phyloP scores from a whole-genome alignment of 2,797 vertebrate species.

The Melanotaenia nigrans region DNA sequence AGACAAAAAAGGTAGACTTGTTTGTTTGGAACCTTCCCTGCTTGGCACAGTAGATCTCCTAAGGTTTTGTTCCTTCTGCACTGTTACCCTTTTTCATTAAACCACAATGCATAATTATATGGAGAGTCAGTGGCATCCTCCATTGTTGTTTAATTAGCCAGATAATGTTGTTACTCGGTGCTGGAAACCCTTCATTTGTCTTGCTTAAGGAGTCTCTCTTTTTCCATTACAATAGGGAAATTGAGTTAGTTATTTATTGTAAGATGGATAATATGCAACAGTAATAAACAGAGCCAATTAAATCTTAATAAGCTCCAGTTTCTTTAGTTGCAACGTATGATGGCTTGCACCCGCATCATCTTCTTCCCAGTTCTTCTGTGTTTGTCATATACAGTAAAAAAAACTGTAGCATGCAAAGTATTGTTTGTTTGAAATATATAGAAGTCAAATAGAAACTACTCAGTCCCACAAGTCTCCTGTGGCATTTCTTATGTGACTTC shows the following conservation, averaged over 20 bases:
- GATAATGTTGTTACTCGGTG: slow-evolving; percentile 85
- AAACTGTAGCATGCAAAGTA: slow-evolving; percentile 13
- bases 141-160: slow-evolving; percentile 87
- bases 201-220: slow-evolving; percentile 84
- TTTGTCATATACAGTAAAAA: slow-evolving; percentile 16
- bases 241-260: slow-evolving; percentile 84
- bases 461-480: slow-evolving; percentile 58
- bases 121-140: slow-evolving; percentile 76
- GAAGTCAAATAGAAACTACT: slow-evolving; percentile 48
- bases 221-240: slow-evolving; percentile 74
- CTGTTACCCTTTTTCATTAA: slow-evolving; percentile 83
- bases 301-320: slow-evolving; percentile 80
- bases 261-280: slow-evolving; percentile 67
- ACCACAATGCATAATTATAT: slow-evolving; percentile 78
- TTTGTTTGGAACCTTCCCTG: slow-evolving; percentile 54
- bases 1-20: slow-evolving; percentile 51
- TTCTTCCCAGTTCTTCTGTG: slow-evolving; percentile 12
- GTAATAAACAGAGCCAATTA: slow-evolving; percentile 74
- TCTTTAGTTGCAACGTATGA: slow-evolving; percentile 55
- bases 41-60: slow-evolving; percentile 33
- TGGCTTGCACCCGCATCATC: slow-evolving; percentile 47
- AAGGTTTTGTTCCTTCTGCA: slow-evolving; percentile 70
- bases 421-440: slow-evolving; percentile 65
- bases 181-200: slow-evolving; percentile 86
- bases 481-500: slow-evolving; percentile 77